Conservation (phyloP, 2,888 invertebrate genomes). For the Diogma glabrata region DNA sequence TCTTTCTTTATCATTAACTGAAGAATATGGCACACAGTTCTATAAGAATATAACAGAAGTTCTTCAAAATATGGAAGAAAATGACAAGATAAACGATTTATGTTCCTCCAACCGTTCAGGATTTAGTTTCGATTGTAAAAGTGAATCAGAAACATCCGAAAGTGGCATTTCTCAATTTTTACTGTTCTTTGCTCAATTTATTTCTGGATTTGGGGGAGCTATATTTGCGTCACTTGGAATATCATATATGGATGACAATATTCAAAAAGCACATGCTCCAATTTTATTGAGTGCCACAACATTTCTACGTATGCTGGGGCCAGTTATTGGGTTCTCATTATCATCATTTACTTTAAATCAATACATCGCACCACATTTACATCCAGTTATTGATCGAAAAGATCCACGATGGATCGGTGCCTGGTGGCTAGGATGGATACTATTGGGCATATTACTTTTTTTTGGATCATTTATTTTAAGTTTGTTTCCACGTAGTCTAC, state of each 20-base stretch:
- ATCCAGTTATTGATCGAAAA: constrained; percentile 44
- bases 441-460: constrained; percentile 41
- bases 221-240: constrained; percentile 54
- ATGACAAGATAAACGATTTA: constrained; percentile 25
- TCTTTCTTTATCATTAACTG: constrained; percentile 48
- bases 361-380: constrained; percentile 47
- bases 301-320: constrained; percentile 36
- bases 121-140: constrained; percentile 27
- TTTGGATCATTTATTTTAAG: constrained; percentile 49
- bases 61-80: constrained; percentile 44
- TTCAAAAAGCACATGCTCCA: constrained; percentile 51
- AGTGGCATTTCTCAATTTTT: constrained; percentile 49
- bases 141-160: constrained; percentile 39
- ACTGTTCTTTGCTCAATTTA: constrained; percentile 54
- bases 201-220: constrained; percentile 55
- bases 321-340: constrained; percentile 47
- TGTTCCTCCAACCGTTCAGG: neutral
- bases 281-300: constrained; percentile 40
- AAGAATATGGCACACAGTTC: constrained; percentile 42
- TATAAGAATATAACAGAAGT: constrained; percentile 38
- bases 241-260: constrained; percentile 57
- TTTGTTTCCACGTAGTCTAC: constrained; percentile 50
- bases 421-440: constrained; percentile 63
- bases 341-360: constrained; percentile 37
- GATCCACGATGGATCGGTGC: constrained; percentile 61